phyloP scores from a whole-genome alignment of 1,140 invertebrate genomes.

The Drosophila subpulchrella region DNA sequence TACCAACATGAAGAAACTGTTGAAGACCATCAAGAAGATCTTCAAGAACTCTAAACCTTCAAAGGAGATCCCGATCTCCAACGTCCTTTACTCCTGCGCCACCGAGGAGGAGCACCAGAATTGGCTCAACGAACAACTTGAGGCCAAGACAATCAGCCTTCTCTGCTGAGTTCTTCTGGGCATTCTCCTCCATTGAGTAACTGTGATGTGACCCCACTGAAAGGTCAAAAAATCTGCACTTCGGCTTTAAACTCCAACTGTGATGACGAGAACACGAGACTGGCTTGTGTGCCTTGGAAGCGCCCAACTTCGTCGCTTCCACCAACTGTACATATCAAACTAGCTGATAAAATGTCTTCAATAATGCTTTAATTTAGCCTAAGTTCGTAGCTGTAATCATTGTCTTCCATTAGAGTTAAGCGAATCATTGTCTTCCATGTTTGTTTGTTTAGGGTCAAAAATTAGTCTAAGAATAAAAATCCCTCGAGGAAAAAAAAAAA shows the following conservation, averaged over 20 bases:
- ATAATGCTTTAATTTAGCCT: constrained; percentile 33
- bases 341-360: constrained; percentile 23
- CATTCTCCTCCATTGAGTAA: constrained; percentile 15
- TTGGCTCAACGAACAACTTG: constrained; percentile 72
- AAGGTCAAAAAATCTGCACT: constrained; percentile 42
- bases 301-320: constrained; percentile 12
- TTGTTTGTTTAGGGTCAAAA: constrained; percentile 57
- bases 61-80: constrained; percentile 16
- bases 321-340: constrained; percentile 45
- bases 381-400: constrained; percentile 52
- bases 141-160: constrained; percentile 25
- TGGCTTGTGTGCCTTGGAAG: constrained; percentile 37
- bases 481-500: constrained; percentile 27
- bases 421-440: constrained; percentile 66
- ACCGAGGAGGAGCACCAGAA: constrained; percentile 74
- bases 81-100: constrained; percentile 21
- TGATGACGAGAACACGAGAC: constrained; percentile 67
- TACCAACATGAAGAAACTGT: constrained; percentile 61
- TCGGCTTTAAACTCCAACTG: constrained; percentile 64
- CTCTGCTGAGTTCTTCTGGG: constrained; percentile 16
- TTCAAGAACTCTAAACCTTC: constrained; percentile 40
- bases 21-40: constrained; percentile 57
- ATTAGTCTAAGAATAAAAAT: constrained; percentile 49
- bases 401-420: constrained; percentile 73
- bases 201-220: constrained; percentile 61